Conservation (phyloP, 2,888 invertebrate genomes). For the Emmelina monodactyla region DNA sequence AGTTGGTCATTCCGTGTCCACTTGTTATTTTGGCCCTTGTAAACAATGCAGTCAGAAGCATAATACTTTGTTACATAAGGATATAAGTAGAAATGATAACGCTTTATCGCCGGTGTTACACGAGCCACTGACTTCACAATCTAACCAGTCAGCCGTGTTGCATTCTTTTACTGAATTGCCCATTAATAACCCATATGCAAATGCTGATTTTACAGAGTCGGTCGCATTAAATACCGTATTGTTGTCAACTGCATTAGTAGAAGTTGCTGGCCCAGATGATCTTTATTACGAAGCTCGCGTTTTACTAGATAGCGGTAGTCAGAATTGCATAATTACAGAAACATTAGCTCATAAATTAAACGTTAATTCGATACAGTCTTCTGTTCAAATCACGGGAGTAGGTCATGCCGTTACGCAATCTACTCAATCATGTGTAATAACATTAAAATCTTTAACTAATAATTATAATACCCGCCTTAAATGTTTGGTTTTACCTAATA, state of each 20-base stretch:
- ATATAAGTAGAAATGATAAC: not conserved
- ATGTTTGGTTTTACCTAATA: conserved; percentile 2
- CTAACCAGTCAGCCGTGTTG: not conserved
- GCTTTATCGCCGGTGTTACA: not conserved
- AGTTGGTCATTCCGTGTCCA: conserved; percentile 1
- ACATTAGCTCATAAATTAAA: conserved; percentile 8
- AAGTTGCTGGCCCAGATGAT: conserved; percentile 3
- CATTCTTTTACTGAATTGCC: not conserved
- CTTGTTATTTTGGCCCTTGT: conserved; percentile 5
- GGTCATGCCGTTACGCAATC: conserved; percentile 9
- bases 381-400: conserved; percentile 10
- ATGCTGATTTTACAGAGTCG: not conserved
- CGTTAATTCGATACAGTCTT: conserved; percentile 11
- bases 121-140: not conserved
- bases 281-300: conserved; percentile 4
- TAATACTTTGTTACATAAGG: conserved; percentile 2
- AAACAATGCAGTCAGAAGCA: conserved; percentile 4
- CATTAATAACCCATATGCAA: not conserved
- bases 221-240: conserved; percentile 4
- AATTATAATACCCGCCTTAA: conserved; percentile 2
- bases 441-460: not conserved
- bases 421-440: conserved; percentile 5
- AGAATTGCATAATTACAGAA: conserved; percentile 10
- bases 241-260: conserved; percentile 8
- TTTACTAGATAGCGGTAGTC: conserved; percentile 7